phyloP scores from a whole-genome alignment of 2,888 invertebrate species.

The Notodonta ziczac region DNA sequence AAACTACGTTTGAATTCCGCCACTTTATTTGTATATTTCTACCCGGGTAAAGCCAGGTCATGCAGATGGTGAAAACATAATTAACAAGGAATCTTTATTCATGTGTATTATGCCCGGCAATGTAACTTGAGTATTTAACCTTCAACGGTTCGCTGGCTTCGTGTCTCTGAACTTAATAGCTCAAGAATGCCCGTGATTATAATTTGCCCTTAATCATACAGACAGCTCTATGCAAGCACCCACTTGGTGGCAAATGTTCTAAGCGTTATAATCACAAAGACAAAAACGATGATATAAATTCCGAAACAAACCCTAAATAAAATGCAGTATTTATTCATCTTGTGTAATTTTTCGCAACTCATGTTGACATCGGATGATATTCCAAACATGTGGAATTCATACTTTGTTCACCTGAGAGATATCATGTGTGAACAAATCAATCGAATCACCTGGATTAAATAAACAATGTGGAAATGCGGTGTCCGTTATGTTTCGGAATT shows the following conservation, averaged over 20 bases:
- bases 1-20: not conserved
- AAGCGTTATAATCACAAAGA: slow-evolving; percentile 6
- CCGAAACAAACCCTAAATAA: no score
- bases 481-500: no score
- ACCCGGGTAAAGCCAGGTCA: not conserved
- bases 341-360: not conserved
- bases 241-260: slow-evolving; percentile 7
- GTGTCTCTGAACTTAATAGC: slow-evolving; percentile 60
- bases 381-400: no score
- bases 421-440: no score
- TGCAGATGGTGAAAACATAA: no score
- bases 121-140: slow-evolving; percentile 60
- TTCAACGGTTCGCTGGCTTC: slow-evolving; percentile 61
- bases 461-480: no score
- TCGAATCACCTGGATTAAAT: no score
- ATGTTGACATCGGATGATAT: not conserved
- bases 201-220: slow-evolving; percentile 45
- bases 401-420: no score
- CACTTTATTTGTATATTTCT: not conserved
- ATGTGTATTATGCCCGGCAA: slow-evolving; percentile 38
- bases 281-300: not conserved
- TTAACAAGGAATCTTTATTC: slow-evolving; percentile 15
- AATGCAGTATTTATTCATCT: no score
- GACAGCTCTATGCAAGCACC: slow-evolving; percentile 31
- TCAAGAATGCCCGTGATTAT: slow-evolving; percentile 52